These are phyloP conservation scores for Nylanderia fulva DNA, from an alignment of 1,140 invertebrate species.

Conservation along the genomic window DNA sequence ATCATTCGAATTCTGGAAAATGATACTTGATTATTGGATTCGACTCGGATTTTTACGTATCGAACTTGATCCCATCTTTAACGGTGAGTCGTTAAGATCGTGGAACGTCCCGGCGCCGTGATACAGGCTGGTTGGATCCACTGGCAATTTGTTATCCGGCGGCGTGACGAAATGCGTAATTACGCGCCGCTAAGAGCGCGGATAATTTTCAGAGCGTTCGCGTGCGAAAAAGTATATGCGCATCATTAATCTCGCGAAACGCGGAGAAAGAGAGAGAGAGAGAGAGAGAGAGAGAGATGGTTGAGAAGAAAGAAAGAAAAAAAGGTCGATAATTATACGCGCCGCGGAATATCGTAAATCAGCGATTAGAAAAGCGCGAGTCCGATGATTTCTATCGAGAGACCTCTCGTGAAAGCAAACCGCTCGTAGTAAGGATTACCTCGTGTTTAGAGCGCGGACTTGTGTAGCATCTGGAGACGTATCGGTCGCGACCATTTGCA, in stretches of 20 bases:
- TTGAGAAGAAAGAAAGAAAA: no score
- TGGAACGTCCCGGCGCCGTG: conserved; percentile 44
- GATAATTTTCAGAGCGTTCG: conserved; percentile 57
- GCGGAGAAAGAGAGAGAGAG: no score
- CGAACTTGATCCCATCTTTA: no score
- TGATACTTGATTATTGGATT: no score
- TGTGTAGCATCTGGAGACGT: not conserved
- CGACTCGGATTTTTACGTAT: no score
- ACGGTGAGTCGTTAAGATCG: conserved; percentile 46
- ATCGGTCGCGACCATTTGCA: conserved; percentile 31
- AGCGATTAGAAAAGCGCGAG: conserved; percentile 58
- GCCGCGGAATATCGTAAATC: conserved; percentile 53
- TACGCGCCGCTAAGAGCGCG: conserved; percentile 49
- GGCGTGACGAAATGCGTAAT: conserved; percentile 66
- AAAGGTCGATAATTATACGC: conserved; percentile 37
- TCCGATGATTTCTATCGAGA: conserved; percentile 52
- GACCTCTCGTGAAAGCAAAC: conserved; percentile 45
- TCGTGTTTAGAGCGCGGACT: conserved; percentile 13
- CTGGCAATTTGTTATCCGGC: conserved; percentile 52
- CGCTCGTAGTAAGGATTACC: not conserved
- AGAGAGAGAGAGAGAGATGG: not conserved
- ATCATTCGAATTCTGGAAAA: no score
- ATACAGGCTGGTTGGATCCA: conserved; percentile 25
- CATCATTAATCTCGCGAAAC: conserved; percentile 56
- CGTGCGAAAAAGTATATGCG: conserved; percentile 28